Evolutionary conservation across 2,113 vertebrate species (phyloP).

Genomic region (Aviceda subcristata): DNA sequence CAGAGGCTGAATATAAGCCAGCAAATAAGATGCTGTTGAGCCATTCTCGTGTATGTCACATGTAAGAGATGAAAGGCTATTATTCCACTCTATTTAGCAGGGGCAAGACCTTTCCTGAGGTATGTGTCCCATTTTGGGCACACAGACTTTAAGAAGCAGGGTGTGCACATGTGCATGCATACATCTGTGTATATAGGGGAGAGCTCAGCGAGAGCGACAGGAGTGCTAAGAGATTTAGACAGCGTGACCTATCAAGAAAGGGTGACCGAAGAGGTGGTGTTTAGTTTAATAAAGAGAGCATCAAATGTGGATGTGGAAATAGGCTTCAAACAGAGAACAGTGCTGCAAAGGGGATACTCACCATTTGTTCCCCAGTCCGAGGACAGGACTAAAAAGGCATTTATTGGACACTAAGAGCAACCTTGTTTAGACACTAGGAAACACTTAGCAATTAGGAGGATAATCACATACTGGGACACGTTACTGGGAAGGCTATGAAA

Average conservation of each 20-base stretch:
- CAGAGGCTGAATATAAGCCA: background rate
- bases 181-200: background rate
- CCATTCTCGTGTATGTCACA: background rate
- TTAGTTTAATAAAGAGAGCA: background rate
- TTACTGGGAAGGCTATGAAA: background rate
- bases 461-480: background rate
- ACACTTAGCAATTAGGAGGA: background rate
- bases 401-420: background rate
- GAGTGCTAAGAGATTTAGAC: background rate
- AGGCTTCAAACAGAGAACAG: background rate
- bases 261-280: background rate
- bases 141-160: background rate
- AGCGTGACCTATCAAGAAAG: background rate
- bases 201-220: background rate
- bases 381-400: background rate
- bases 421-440: background rate
- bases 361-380: background rate
- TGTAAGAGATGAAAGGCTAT: background rate
- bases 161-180: background rate
- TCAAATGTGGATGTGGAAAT: background rate
- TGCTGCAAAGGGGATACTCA: background rate
- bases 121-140: background rate
- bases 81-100: background rate
- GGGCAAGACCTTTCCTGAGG: background rate
- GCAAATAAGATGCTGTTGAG: background rate